Percentiles rank a stretch among this genome's conserved stretches.
phyloP scores from a whole-genome alignment of 2,113 vertebrate species.

The Urocynchramus pylzowi region DNA sequence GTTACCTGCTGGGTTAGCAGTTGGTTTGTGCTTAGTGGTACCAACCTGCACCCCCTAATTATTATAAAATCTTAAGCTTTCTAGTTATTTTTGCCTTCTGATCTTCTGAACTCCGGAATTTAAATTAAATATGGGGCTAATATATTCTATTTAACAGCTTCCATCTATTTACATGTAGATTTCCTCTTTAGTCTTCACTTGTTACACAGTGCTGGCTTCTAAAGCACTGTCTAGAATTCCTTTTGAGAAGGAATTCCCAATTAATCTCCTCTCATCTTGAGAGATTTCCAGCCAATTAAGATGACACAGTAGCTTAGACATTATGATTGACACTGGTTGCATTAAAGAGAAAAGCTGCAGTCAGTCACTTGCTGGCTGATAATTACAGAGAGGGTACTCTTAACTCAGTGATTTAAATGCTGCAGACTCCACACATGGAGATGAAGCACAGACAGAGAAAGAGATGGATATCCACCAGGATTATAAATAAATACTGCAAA shows the following conservation, averaged over 20 bases:
- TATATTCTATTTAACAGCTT: neutral
- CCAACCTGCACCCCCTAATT: neutral
- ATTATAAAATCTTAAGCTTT: neutral
- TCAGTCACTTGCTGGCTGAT: neutral
- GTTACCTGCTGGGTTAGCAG: neutral
- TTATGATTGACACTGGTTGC: neutral
- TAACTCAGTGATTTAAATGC: neutral
- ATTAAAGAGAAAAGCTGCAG: neutral
- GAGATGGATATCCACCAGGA: neutral
- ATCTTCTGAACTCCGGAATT: neutral
- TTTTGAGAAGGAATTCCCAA: neutral
- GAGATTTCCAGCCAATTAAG: constrained; percentile 9
- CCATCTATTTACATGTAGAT: neutral
- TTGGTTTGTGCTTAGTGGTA: neutral
- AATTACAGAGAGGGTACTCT: neutral
- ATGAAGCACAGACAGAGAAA: neutral
- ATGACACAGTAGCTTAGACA: neutral
- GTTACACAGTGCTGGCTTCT: neutral
- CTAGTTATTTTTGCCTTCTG: neutral
- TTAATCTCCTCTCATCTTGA: constrained; percentile 2
- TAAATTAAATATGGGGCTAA: neutral
- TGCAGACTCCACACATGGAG: neutral
- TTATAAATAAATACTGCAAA: neutral
- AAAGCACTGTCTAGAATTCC: neutral
- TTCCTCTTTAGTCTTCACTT: neutral